Conservation (phyloP, 2,888 invertebrate species). For the Oxyteleia sp. region DNA sequence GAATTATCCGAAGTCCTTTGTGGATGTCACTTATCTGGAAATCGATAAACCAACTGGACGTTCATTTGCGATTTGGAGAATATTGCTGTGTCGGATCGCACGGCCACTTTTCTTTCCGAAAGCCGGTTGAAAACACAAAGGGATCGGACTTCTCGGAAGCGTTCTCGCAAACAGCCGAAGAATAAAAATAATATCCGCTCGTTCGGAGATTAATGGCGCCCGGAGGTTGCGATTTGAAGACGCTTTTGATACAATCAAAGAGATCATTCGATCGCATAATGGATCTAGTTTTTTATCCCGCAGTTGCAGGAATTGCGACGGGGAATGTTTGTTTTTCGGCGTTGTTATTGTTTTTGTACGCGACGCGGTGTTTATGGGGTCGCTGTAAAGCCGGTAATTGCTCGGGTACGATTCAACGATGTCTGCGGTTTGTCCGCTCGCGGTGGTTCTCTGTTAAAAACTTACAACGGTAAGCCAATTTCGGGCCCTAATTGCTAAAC, state of each 20-base stretch:
- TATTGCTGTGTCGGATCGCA: slow-evolving; percentile 79
- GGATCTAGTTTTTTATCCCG: slow-evolving; percentile 23
- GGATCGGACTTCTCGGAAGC: slow-evolving; percentile 83
- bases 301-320: slow-evolving; percentile 4
- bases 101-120: slow-evolving; percentile 82
- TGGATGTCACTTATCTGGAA: too few species aligned
- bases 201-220: slow-evolving; percentile 84
- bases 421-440: not conserved
- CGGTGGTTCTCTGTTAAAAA: not conserved
- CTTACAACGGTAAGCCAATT: not conserved
- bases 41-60: too few species aligned
- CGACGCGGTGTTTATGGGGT: not conserved
- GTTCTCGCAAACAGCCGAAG: slow-evolving; percentile 79
- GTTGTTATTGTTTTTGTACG: not conserved
- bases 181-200: slow-evolving; percentile 86
- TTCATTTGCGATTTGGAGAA: not conserved
- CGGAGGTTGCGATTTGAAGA: slow-evolving; percentile 80
- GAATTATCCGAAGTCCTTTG: too few species aligned
- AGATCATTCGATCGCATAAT: slow-evolving; percentile 19
- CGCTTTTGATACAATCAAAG: slow-evolving; percentile 64
- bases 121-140: slow-evolving; percentile 82
- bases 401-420: not conserved
- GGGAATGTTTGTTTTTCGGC: not conserved
- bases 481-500: not conserved
- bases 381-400: not conserved